Base-by-base conservation (phyloP, 2,113 vertebrate genomes). In the Girardinichthys multiradiatus region DNA sequence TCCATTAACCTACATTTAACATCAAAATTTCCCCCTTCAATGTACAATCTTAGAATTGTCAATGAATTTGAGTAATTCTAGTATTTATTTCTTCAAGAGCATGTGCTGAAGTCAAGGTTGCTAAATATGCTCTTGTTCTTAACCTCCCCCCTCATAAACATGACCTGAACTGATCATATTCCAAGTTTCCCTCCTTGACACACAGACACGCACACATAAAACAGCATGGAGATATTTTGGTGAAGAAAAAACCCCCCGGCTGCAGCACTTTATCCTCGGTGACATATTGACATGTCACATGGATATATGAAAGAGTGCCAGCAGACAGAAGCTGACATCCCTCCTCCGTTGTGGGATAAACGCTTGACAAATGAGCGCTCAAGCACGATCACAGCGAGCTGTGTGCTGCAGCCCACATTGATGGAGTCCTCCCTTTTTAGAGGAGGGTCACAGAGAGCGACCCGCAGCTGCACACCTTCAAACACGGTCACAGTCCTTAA, bases 211-310 rank as follows among this genome's bases (percentile, higher is more conserved):
- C 76, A 73, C 67, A 77, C 74, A 82, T 0, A 69, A 64, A 69
- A 74, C 72, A 83, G 76, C 70, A 88, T 82, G 86, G 83, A 92
- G 84, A 90, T 62, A 86, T 87, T 87, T 84, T 74, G 74, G 80
- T 82, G 80, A 70, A 88, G 68, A 77, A 84, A 86, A 84, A 45
- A 45, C 2, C 0, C 80, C n/a, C 77, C 35, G 42, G 75, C 75
- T 64, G 60, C 71, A 77, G 81, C 86, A 85, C 87, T 88, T 80
- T 71, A 87, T 88, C 88, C 80, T 76, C 35, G 24, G 74, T 92
- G 91, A 91, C 83, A 88, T 86, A 87, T 90, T 85, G 87, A 90
- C 84, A 82, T 80, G 84, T 90, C 91, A 90, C 83, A 85, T 79
- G 83, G 88, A 90, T 82, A 88, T 86, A 89, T 84, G 89, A 90